Evolutionary conservation across 2,888 invertebrate genomes (phyloP).

Genomic region (Asteroscopus sphinx): DNA sequence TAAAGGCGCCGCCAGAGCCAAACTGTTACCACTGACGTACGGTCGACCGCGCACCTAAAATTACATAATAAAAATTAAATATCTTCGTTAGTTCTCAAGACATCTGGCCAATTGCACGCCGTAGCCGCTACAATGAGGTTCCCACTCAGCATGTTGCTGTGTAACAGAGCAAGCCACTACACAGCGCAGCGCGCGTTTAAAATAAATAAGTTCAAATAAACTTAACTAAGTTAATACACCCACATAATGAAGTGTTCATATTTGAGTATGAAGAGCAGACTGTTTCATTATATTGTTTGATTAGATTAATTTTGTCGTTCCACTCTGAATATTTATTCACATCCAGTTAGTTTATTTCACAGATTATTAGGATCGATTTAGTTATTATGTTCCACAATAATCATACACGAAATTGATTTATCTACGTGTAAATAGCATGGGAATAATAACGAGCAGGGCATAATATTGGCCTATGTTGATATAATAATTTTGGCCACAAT

Average conservation of each 20-base stretch:
- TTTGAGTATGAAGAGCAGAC: slow-evolving; percentile 10
- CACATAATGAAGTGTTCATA: slow-evolving; percentile 8
- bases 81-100: too few species aligned
- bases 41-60: too few species aligned
- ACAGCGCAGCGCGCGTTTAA: too few species aligned
- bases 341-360: slow-evolving; percentile 11
- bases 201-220: background rate
- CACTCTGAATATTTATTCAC: slow-evolving; percentile 10
- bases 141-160: too few species aligned
- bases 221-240: background rate
- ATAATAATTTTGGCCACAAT: slow-evolving; percentile 66
- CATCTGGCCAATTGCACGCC: too few species aligned
- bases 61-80: too few species aligned
- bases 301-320: slow-evolving; percentile 27
- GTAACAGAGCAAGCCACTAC: too few species aligned
- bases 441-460: slow-evolving; percentile 61
- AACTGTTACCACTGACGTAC: too few species aligned
- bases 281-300: slow-evolving; percentile 33
- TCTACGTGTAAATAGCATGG: slow-evolving; percentile 55
- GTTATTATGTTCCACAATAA: slow-evolving; percentile 28
- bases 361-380: slow-evolving; percentile 28
- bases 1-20: too few species aligned
- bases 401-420: slow-evolving; percentile 62
- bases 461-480: slow-evolving; percentile 55
- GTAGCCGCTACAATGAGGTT: too few species aligned